These are phyloP conservation scores for Cepphus grylle DNA, from an alignment of 2,113 vertebrate species.

Conservation along the genomic window DNA sequence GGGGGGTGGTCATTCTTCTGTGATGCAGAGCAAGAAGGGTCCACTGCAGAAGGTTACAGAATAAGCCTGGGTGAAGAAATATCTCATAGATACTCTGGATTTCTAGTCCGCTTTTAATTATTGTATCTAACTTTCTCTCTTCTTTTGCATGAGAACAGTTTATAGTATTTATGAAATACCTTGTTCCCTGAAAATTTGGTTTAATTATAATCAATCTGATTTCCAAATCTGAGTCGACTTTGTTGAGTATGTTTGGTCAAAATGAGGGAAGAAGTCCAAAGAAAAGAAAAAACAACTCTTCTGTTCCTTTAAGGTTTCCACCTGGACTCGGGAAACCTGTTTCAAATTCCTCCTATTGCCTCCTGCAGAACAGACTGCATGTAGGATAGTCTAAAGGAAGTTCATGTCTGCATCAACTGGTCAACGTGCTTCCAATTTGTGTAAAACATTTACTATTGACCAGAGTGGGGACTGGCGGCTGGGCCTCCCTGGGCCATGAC, in stretches of 20 bases:
- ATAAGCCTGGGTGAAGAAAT: background rate
- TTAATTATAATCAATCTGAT: background rate
- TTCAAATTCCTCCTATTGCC: background rate
- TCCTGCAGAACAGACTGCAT: background rate
- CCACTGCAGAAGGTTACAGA: background rate
- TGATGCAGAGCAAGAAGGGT: background rate
- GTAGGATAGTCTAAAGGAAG: background rate
- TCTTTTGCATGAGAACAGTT: background rate
- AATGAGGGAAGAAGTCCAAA: background rate
- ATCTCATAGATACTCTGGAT: background rate
- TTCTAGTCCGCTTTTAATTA: background rate
- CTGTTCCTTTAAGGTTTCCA: background rate
- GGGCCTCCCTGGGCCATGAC: fast-evolving
- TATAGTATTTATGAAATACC: background rate
- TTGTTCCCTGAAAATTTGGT: background rate
- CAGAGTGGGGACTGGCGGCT: background rate
- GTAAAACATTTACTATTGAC: background rate
- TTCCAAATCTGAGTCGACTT: background rate
- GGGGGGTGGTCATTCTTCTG: background rate
- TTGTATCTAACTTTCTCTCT: background rate
- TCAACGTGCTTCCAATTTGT: background rate
- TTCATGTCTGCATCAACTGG: background rate
- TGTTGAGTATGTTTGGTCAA: background rate
- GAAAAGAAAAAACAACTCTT: background rate
- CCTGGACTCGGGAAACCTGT: fast-evolving